Evolutionary conservation across 2,797 vertebrate genomes (phyloP).

Genomic region (Mormyrus hasselquistii): DNA sequence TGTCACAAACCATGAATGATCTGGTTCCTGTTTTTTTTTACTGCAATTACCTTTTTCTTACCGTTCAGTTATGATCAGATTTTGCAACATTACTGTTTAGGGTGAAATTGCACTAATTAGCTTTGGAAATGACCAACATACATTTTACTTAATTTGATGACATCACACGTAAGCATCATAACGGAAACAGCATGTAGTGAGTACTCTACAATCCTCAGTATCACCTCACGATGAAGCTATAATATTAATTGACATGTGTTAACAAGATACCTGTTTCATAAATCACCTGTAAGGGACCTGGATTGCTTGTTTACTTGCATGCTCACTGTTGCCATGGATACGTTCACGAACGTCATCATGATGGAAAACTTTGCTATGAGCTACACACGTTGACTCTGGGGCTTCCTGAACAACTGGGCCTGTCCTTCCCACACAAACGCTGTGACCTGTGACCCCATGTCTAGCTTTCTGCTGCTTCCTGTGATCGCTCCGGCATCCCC

Average conservation of each 20-base stretch:
- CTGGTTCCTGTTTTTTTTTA: neutral
- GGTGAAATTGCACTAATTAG: neutral
- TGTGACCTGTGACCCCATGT: constrained; percentile 42
- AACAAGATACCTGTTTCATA: neutral
- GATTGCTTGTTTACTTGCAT: neutral
- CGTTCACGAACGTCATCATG: neutral
- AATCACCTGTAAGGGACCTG: neutral
- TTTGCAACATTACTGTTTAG: neutral
- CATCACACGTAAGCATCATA: neutral
- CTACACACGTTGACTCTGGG: neutral
- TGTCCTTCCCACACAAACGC: constrained; percentile 53
- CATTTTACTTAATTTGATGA: neutral
- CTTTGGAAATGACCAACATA: neutral
- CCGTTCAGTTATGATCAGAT: neutral
- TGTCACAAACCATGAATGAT: neutral
- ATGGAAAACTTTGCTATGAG: neutral
- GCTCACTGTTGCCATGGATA: neutral
- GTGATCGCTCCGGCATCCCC: constrained; percentile 28
- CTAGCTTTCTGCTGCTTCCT: constrained; percentile 54
- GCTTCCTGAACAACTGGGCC: constrained; percentile 38
- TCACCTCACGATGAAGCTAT: neutral
- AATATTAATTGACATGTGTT: neutral
- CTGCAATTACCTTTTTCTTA: neutral
- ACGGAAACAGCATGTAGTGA: neutral
- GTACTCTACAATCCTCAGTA: neutral